Evolutionary conservation across 2,888 invertebrate species (phyloP).

Genomic region (Oscheius sp.): DNA sequence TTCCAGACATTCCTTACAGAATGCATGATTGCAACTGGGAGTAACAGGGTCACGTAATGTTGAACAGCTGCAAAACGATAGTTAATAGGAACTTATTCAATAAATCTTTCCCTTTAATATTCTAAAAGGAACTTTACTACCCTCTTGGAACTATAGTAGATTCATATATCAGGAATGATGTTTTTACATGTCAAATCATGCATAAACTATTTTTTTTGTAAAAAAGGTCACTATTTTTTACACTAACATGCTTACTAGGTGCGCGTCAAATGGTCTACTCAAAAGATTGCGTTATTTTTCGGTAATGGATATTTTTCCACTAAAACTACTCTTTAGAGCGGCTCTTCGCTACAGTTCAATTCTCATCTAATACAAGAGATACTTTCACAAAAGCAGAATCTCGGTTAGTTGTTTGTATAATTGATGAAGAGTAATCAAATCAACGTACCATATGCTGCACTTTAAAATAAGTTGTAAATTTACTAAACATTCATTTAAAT

Average conservation of each 20-base stretch:
- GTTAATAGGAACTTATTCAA: too few relatives aligned
- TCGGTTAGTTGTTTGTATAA: neutral
- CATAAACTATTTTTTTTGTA: too few relatives aligned
- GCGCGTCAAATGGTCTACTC: neutral
- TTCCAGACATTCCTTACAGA: slow-evolving; percentile 49
- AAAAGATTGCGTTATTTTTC: neutral
- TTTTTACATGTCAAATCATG: too few relatives aligned
- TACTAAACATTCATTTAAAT: slow-evolving; percentile 35
- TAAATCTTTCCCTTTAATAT: too few relatives aligned
- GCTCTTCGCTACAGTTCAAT: neutral
- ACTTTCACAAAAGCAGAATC: neutral
- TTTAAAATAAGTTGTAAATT: slow-evolving; percentile 49
- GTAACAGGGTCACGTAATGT: slow-evolving; percentile 52
- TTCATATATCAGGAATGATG: neutral
- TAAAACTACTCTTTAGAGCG: too few relatives aligned
- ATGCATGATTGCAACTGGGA: slow-evolving; percentile 54
- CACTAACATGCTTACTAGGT: neutral
- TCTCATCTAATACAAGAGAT: too few relatives aligned
- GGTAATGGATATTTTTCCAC: neutral
- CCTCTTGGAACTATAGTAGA: neutral
- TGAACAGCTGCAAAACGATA: slow-evolving; percentile 49
- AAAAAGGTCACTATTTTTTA: too few relatives aligned
- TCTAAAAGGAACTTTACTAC: too few relatives aligned
- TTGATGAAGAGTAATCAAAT: too few relatives aligned
- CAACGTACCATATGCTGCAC: slow-evolving; percentile 57